Base-by-base conservation (phyloP, 2,113 vertebrate species). In the Microtus richardsoni region DNA sequence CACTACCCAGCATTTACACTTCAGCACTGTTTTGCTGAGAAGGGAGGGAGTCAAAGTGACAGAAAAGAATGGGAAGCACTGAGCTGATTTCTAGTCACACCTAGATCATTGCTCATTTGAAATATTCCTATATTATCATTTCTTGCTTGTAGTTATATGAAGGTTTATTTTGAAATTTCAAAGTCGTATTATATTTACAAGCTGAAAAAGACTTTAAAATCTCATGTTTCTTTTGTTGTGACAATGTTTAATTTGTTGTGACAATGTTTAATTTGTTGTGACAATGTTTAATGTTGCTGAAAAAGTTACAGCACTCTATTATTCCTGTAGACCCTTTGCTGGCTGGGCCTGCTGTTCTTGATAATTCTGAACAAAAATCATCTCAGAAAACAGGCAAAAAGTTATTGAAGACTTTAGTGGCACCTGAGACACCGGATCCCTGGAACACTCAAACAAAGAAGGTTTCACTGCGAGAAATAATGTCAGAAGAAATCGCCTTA, bases 391-490 rank as follows among this genome's bases (percentile, higher is more conserved):
- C 87, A 93, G 97, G 98, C 86, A 96, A 78, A 96, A 98, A 97
- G 78, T 93, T 89, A 70, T 93, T 96, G 95, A 98, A 97, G 93
- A 98, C 98, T 39, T 21, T 97, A 88, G 97, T 97, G 87, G 47
- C 97, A 60, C 88, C 96, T 39, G 98, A 99, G 0, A 87, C 97
- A 96, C 97, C 99, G 99, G 99, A 99, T 98, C 99, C 99, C 94
- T 99, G 99, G 99, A 99, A 98, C 88, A 97, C 98, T 84, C 98
- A 98, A 74, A 99, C 91, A 93, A 99, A 98, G 71, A 99, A 98
- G 80, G 98, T 99, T 36, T 99, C 99, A 93, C 99, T 99, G 24
- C 98, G 99, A 94, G 98, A 99, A 97, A 99, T 99, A 96, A 99
- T 99, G 98, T 99, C 99, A 3, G 99, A 99, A 98, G 99, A 99